Evolutionary conservation across 1,140 invertebrate species (phyloP), one percentile per base, ranked within the genome.

Genomic region (Orius insidiosus): DNA sequence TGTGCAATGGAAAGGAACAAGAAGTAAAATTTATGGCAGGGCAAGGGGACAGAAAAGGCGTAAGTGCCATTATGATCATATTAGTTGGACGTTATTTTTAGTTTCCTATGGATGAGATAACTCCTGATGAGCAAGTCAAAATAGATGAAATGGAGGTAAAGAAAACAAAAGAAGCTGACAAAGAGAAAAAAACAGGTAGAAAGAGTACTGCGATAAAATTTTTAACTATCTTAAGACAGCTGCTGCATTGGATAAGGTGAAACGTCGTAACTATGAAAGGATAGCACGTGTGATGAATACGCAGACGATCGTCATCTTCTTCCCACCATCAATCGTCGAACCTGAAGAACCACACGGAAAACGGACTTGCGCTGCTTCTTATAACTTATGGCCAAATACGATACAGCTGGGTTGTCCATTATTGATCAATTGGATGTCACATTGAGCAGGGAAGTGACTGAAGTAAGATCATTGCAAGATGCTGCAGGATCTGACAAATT

Each of bases 1-100:
- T 24, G 24, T 4, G 24, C 24, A 4, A 24, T 7, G 3, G 3
- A 24, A 24, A 24, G 10, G 65, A 72, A 35, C 70, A 70, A 45
- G 66, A 78, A 54, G 64, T 72, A 49, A 68, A 67, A 49, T 68
- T 69, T 10, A 51, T 53, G 49, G 18, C 60, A 58, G 63, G 68
- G 54, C 53, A 58, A 53, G 56, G 50, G 8, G 58, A 66, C 48
- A 59, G 67, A 48, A 61, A 60, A 54, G 59, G 62, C 55, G 69
- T 72, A 51, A 58, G 54, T 57, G 48, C 14, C 36, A 40, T 30
- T n/a, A n/a, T n/a, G n/a, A n/a, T 35, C 8, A 46, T 32, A 33
- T 38, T n/a, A n/a, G n/a, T n/a, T n/a, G n/a, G n/a, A n/a, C n/a
- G n/a, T n/a, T n/a, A n/a, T 43, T 38, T 18, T n/a, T 8, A 18